phyloP scores from a whole-genome alignment of 92 coral and sea anemone species.

The Hydrozoanthus gracilis region DNA sequence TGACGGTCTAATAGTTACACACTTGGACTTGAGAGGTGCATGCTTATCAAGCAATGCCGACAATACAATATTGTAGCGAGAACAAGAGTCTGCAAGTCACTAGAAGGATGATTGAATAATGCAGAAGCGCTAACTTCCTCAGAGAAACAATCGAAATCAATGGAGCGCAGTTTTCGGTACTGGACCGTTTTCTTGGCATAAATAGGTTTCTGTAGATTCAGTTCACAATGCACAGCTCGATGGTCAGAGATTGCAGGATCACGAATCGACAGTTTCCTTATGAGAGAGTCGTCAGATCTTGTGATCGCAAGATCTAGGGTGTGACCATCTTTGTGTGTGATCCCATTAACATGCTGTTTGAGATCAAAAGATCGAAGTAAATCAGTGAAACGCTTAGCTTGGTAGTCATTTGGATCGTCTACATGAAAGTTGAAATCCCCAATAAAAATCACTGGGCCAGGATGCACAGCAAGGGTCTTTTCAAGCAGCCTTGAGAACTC shows the following conservation, averaged over 20 bases:
- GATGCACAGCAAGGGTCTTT: constrained; percentile 33
- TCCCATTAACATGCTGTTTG: constrained; percentile 42
- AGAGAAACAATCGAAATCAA: constrained; percentile 27
- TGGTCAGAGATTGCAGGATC: constrained; percentile 33
- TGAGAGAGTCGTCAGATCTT: constrained; percentile 45
- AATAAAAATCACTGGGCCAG: constrained; percentile 36
- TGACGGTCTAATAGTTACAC: constrained; percentile 15
- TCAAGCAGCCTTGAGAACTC: constrained; percentile 25
- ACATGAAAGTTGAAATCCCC: constrained; percentile 40
- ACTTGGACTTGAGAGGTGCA: constrained; percentile 7
- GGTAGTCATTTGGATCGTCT: constrained; percentile 29
- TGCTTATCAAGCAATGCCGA: constrained; percentile 13
- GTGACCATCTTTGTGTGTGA: constrained; percentile 36
- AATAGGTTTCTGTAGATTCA: constrained; percentile 22
- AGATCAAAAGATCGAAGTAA: constrained; percentile 29
- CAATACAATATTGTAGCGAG: constrained; percentile 2
- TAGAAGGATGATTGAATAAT: constrained; percentile 2
- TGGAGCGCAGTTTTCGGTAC: constrained; percentile 29
- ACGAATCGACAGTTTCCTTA: constrained; percentile 15
- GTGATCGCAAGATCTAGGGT: constrained; percentile 49
- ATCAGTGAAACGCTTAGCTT: constrained; percentile 21
- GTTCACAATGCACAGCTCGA: constrained; percentile 29
- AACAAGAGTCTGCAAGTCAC: constrained; percentile 2
- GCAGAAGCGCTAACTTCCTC: constrained; percentile 26
- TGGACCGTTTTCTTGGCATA: constrained; percentile 43